Percentiles rank a stretch among this genome's conserved stretches.
These are phyloP conservation scores for Anolis sagrei DNA, from an alignment of 2,113 vertebrate species.

Conservation along the genomic window DNA sequence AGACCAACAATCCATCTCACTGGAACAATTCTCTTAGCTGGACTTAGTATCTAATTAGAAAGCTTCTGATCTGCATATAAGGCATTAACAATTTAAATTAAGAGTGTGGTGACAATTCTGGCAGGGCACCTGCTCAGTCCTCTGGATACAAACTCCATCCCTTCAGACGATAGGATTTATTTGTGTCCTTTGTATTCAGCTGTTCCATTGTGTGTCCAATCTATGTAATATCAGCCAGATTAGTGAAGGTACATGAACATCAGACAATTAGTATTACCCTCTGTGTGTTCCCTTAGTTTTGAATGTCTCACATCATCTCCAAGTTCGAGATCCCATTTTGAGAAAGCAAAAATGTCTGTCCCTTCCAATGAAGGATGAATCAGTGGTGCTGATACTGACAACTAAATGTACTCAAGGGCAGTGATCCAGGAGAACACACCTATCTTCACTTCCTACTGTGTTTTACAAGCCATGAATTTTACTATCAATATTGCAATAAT, in stretches of 20 bases:
- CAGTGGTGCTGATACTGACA: background rate
- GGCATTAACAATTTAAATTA: background rate
- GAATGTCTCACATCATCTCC: too few relatives aligned
- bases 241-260: background rate
- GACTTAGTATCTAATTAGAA: background rate
- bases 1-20: background rate
- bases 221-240: background rate
- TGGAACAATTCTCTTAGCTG: background rate
- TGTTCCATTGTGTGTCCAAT: background rate
- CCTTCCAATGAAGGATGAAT: background rate
- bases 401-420: background rate
- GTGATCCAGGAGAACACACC: background rate
- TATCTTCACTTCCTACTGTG: background rate
- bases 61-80: background rate
- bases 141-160: background rate
- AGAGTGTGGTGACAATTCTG: background rate
- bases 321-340: background rate
- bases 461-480: background rate
- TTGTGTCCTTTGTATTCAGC: background rate
- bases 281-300: background rate
- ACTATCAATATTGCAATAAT: background rate
- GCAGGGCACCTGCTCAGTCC: background rate
- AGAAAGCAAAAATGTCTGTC: background rate
- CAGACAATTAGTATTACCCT: background rate
- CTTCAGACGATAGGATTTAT: background rate